These are phyloP conservation scores for Euleptes europaea DNA, from an alignment of 2,113 vertebrate species.

Conservation along the genomic window DNA sequence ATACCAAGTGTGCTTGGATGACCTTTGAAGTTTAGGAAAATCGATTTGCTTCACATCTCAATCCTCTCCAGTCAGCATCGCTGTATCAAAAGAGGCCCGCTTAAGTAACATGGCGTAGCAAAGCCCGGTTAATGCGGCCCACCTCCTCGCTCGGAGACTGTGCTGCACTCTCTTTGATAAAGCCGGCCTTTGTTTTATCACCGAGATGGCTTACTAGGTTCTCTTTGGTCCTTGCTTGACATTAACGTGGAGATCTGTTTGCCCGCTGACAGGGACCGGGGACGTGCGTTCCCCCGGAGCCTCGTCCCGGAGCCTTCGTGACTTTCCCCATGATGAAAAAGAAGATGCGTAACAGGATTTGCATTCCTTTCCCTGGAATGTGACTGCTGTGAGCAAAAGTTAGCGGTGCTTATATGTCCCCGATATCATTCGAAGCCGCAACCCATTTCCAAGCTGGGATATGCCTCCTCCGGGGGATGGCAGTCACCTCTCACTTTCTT, in stretches of 20 bases:
- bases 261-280: constrained; percentile 41
- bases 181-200: neutral
- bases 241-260: neutral
- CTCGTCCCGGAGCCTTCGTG: constrained; percentile 60
- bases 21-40: neutral
- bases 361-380: constrained; percentile 73
- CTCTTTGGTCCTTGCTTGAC: neutral
- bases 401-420: constrained; percentile 75
- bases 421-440: constrained; percentile 74
- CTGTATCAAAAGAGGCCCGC: neutral
- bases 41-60: neutral
- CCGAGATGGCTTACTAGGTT: neutral
- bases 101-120: accelerated
- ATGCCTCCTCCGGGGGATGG: constrained; percentile 72
- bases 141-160: accelerated
- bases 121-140: accelerated
- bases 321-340: constrained; percentile 77
- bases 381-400: constrained; percentile 76
- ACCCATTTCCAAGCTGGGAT: constrained; percentile 72
- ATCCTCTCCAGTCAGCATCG: accelerated
- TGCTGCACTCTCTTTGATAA: accelerated
- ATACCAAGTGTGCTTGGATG: neutral
- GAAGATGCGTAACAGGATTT: constrained; percentile 80
- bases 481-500: constrained; percentile 79
- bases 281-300: constrained; percentile 57